Evolutionary conservation across 1,140 invertebrate species (phyloP), one percentile per base, ranked within the genome.

Genomic region (Pseudomyrmex flavicornis): DNA sequence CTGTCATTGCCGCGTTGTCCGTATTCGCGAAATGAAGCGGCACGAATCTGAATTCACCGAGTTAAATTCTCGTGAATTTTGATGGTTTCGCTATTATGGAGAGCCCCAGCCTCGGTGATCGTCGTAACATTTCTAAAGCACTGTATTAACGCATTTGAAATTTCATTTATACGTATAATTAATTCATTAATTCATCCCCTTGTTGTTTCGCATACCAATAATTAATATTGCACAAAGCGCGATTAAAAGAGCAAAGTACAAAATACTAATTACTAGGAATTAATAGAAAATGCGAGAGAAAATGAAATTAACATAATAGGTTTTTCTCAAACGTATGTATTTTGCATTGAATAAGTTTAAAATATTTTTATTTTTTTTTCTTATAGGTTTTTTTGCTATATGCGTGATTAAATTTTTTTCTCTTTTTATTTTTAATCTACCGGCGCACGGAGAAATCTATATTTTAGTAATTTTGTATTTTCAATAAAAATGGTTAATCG

Each of bases 61-160:
- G 76, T 70, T 59, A 70, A 70, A 80, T 72, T 79, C 66, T 46
- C 66, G 46, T 72, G 48, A 72, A 72, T 80, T 80, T 59, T 59
- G 44, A 70, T 26, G 66, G 15, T 72, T 70, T 80, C 44, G 20
- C 66, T 80, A 72, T 80, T 70, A 70, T 52, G 15, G 13, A 35
- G 35, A 7, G 35, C 44, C 44, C 54, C 20, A 13, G 46, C 22
- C 7, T 0, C 35, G 35, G 26, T 8, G 12, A 76, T 10, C 10
- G 22, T 58, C n/a, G 22, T 61, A 72, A 50, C 54, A 12, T 72
- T 80, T 70, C 44, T 70, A 70, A 80, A 80, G 54, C 22, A 46
- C 7, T 80, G 58, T 22, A 56, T 77, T 68, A 61, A 72, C 15
- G 22, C n/a, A 44, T 56, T 20, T 17, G 44, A 62, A 80, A 59